A percentile compares a stretch with the other conserved stretches of the same genome.
Evolutionary conservation across 2,797 vertebrate species (phyloP).

Genomic region (Rhincodon typus): DNA sequence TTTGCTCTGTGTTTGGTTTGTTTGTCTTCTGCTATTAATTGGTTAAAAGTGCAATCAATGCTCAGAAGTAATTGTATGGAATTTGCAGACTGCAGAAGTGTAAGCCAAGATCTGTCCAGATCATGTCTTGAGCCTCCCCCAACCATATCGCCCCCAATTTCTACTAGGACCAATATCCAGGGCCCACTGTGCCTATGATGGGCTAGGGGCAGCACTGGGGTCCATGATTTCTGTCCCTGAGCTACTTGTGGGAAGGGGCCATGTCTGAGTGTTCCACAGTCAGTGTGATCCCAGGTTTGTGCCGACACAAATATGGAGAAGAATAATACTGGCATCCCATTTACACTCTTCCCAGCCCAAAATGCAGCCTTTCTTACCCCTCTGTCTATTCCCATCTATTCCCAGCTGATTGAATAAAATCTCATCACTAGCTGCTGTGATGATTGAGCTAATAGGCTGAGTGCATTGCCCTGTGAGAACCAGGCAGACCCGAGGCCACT

Average conservation of each 20-base stretch:
- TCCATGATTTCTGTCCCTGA: no score
- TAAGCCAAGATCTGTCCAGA: neutral
- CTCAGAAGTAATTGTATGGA: neutral
- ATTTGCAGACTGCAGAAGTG: neutral
- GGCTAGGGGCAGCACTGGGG: no score
- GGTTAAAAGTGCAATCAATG: neutral
- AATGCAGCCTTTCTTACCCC: neutral
- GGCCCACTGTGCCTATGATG: no score
- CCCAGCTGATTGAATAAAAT: neutral
- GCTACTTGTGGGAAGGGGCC: no score
- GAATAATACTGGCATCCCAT: neutral
- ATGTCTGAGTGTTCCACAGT: neutral
- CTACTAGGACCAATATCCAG: no score
- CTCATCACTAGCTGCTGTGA: neutral
- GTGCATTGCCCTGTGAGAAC: neutral
- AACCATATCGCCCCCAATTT: no score
- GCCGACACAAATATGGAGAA: neutral
- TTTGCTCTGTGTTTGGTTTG: neutral
- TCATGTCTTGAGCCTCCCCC: neutral
- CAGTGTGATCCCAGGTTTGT: neutral
- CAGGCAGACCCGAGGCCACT: neutral
- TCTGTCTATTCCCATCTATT: neutral
- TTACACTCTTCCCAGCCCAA: neutral
- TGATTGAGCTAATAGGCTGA: neutral
- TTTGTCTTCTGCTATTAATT: neutral